These are phyloP conservation scores for Cryptocheilus praepositus DNA, from an alignment of 2,888 invertebrate species.

Conservation along the genomic window DNA sequence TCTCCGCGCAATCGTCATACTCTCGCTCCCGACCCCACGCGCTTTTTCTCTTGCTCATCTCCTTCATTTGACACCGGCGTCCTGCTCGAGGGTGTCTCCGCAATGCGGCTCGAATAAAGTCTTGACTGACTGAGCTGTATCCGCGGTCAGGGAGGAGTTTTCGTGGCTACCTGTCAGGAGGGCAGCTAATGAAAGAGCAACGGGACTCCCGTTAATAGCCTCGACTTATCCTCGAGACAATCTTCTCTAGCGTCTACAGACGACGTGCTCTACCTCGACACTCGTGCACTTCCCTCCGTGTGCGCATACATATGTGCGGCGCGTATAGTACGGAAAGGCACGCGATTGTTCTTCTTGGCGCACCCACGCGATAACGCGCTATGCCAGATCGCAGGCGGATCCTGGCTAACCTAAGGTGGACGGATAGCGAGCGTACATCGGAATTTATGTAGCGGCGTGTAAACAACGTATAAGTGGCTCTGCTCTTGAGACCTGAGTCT, in stretches of 20 bases:
- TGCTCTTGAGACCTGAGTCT: too few species aligned
- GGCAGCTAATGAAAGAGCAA: constrained; percentile 53
- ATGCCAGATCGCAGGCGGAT: too few species aligned
- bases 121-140: constrained; percentile 3
- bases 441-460: too few species aligned
- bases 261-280: too few species aligned
- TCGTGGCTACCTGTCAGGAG: constrained; percentile 51
- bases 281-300: not conserved
- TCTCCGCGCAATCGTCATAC: too few species aligned
- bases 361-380: constrained; percentile 36
- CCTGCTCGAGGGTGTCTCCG: not conserved
- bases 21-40: too few species aligned
- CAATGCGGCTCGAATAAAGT: constrained; percentile 5
- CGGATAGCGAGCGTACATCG: too few species aligned
- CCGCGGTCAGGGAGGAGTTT: constrained; percentile 25
- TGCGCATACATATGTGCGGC: not conserved
- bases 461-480: too few species aligned
- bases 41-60: too few species aligned
- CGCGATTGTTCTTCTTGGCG: constrained; percentile 44
- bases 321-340: constrained; percentile 32
- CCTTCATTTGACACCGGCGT: not conserved
- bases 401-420: too few species aligned
- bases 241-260: constrained; percentile 23
- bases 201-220: constrained; percentile 47
- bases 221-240: constrained; percentile 53